phyloP scores from a whole-genome alignment of 1,140 invertebrate genomes.

The Drosophila takahashii region DNA sequence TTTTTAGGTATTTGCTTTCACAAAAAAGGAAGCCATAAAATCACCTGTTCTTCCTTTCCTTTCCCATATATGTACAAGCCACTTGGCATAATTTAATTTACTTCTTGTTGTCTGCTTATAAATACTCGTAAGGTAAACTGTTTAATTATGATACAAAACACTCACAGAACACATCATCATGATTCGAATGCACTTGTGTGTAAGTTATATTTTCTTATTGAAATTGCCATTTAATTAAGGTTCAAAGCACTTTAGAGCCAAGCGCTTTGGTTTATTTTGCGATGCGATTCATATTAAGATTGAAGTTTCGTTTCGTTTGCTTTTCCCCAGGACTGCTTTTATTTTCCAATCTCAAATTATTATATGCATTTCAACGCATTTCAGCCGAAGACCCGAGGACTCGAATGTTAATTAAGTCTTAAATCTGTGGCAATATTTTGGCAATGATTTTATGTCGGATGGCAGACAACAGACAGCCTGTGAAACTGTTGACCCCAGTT shows the following conservation, averaged over 20 bases:
- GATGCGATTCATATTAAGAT: neutral
- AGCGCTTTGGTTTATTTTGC: neutral
- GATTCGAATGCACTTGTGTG: neutral
- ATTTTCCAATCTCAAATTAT: neutral
- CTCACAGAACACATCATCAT: neutral
- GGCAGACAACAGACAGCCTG: neutral
- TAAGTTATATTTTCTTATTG: neutral
- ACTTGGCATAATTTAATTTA: neutral
- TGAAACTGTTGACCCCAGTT: slow-evolving; percentile 17
- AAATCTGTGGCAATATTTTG: slow-evolving; percentile 22
- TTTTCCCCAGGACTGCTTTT: neutral
- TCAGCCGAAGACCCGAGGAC: neutral
- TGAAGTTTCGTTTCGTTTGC: slow-evolving; percentile 7
- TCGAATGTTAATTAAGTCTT: slow-evolving; percentile 23
- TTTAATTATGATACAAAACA: slow-evolving; percentile 3
- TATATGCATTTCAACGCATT: slow-evolving; percentile 4
- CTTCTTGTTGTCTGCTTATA: neutral
- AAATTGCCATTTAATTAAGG: slow-evolving; percentile 19
- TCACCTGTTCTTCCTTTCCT: too few relatives aligned
- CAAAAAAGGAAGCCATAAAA: too few relatives aligned
- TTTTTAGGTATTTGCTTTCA: too few relatives aligned
- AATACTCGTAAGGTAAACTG: neutral
- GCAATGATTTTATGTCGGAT: slow-evolving; percentile 1
- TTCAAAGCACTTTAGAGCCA: neutral
- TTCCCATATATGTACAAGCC: too few relatives aligned